These are phyloP conservation scores for Thomomys bottae DNA, from an alignment of 2,113 vertebrate species.

Conservation along the genomic window DNA sequence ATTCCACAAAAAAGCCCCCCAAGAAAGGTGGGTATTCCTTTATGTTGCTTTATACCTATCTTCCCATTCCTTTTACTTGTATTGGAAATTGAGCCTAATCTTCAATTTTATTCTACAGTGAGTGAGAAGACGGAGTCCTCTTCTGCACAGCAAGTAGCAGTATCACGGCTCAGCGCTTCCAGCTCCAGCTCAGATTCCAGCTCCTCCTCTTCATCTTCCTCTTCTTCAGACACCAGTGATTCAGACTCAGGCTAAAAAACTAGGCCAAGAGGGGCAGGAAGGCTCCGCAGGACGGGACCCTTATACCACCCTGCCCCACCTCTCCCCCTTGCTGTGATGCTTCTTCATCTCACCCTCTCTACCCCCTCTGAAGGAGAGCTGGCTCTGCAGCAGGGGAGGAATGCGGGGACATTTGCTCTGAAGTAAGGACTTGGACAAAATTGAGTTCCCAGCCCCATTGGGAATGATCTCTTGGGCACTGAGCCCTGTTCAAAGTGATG, in stretches of 20 bases:
- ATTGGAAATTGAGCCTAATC: background rate
- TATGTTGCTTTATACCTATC: background rate
- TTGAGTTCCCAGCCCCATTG: constrained; percentile 15
- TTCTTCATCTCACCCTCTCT: constrained; percentile 63
- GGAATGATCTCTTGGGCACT: constrained; percentile 41
- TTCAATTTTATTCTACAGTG: constrained; percentile 77
- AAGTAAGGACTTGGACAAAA: constrained; percentile 53
- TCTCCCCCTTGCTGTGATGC: constrained; percentile 5
- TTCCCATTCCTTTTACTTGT: background rate
- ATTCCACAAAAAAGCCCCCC: constrained; percentile 93
- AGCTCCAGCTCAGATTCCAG: constrained; percentile 93
- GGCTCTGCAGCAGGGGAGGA: constrained; percentile 70
- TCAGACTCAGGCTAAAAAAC: constrained; percentile 91
- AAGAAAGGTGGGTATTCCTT: constrained; percentile 90
- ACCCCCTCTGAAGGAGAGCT: constrained; percentile 56
- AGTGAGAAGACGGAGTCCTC: constrained; percentile 87
- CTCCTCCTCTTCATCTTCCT: constrained; percentile 88
- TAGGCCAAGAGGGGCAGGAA: constrained; percentile 64
- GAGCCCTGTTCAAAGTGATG: constrained; percentile 22
- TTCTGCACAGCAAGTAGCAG: constrained; percentile 85
- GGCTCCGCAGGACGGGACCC: constrained; percentile 85
- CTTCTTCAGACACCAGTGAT: constrained; percentile 95
- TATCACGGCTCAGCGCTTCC: constrained; percentile 93
- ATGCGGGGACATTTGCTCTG: constrained; percentile 40
- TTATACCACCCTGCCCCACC: constrained; percentile 62